A percentile compares a stretch with the other conserved stretches of the same genome.
These are phyloP conservation scores for Cataglyphis rosenhaueri DNA, from an alignment of 2,888 invertebrate genomes.

Conservation along the genomic window DNA sequence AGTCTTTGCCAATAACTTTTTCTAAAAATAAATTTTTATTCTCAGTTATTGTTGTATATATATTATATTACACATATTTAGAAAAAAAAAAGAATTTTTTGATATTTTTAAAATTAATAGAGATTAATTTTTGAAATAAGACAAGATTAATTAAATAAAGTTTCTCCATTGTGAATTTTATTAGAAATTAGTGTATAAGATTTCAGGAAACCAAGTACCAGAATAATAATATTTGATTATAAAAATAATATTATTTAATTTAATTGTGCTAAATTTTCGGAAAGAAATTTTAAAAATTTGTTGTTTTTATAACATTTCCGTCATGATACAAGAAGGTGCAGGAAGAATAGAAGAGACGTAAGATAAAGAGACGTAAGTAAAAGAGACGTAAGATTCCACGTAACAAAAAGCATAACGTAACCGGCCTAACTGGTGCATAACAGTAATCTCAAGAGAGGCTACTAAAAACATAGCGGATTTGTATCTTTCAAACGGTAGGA, in stretches of 20 bases:
- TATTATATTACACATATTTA: not conserved
- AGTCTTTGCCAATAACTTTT: not conserved
- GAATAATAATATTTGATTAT: not conserved
- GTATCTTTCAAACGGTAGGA: not conserved
- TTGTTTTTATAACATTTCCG: no score
- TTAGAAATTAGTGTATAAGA: not conserved
- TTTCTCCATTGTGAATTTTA: not conserved
- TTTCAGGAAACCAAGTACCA: not conserved
- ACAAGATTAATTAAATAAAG: not conserved
- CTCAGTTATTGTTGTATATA: not conserved
- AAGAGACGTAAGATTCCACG: not conserved
- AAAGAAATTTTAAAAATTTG: no score
- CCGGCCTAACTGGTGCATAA: not conserved
- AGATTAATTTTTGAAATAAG: not conserved
- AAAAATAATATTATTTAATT: not conserved
- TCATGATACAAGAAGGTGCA: not conserved
- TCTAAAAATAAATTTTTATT: not conserved
- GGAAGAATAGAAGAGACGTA: not conserved
- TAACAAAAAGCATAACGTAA: not conserved
- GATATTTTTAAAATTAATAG: not conserved
- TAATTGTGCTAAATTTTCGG: not conserved
- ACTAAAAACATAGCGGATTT: not conserved
- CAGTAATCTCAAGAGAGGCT: not conserved
- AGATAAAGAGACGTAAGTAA: not conserved
- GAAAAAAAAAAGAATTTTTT: not conserved